Percentiles rank a stretch among this genome's conserved stretches.
Evolutionary conservation across 2,888 invertebrate species (phyloP).

Genomic region (Cylloceria caligata): DNA sequence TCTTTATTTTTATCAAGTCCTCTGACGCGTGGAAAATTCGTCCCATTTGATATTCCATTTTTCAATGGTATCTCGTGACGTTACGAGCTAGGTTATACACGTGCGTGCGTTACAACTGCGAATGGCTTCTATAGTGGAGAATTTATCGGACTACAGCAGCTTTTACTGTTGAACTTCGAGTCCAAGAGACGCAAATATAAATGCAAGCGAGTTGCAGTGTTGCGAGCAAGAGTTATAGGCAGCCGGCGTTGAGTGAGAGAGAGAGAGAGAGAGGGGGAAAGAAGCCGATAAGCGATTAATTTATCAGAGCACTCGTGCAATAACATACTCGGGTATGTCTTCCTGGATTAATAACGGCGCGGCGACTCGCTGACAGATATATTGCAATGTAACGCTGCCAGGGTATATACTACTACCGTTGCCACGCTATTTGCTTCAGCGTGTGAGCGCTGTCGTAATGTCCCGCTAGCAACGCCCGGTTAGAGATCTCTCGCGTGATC

Average conservation of each 20-base stretch:
- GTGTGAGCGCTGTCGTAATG: conserved; percentile 35
- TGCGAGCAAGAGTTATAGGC: conserved; percentile 39
- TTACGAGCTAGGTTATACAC: background rate
- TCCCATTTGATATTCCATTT: conserved; percentile 14
- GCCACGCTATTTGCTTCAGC: conserved; percentile 56
- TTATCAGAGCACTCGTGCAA: conserved; percentile 63
- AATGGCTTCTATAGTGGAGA: conserved; percentile 45
- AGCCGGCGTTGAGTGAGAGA: conserved; percentile 49
- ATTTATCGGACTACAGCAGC: conserved; percentile 54
- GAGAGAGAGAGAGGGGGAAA: conserved; percentile 51
- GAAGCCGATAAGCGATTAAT: conserved; percentile 67
- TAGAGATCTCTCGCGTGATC: conserved; percentile 66
- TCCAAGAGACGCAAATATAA: background rate
- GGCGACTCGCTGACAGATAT: conserved; percentile 67
- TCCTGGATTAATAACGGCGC: conserved; percentile 68
- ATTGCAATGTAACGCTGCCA: conserved; percentile 64
- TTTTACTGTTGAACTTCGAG: conserved; percentile 27
- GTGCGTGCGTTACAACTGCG: conserved; percentile 24
- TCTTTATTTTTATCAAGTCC: conserved; percentile 28
- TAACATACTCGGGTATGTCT: conserved; percentile 57
- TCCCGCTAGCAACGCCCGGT: conserved; percentile 31
- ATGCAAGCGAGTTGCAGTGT: conserved; percentile 26
- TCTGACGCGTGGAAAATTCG: conserved; percentile 16
- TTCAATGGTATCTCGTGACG: conserved; percentile 30
- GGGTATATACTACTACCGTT: conserved; percentile 38